Evolutionary conservation across 1,140 invertebrate species (phyloP), one percentile per base, ranked within the genome.

Genomic region (Lepeophtheirus salmonis): DNA sequence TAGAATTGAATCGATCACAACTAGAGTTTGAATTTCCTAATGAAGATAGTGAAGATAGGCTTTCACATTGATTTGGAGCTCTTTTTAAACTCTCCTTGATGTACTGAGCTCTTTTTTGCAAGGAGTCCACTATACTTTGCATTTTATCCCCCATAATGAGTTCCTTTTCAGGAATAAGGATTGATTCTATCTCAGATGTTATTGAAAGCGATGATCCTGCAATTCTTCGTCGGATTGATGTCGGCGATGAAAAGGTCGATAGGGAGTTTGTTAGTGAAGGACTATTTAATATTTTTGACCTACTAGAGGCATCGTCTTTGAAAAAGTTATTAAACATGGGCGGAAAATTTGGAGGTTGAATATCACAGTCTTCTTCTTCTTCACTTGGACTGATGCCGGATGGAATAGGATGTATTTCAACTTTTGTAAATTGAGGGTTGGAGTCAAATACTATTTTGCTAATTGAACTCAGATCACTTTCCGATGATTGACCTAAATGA

Each of bases 101-200:
- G 17, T n/a, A 14, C 21, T 16, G 13, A 17, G 55, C 55, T 41
- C 57, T 16, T 12, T 26, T 52, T 25, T 24, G 16, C n/a, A 61
- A 55, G 24, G 16, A 13, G 2, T 17, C 16, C 1, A 61, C 59
- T 2, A 61, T 53, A 16, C 16, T n/a, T 23, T 50, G 48, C 22
- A 61, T 61, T 17, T 24, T 12, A 14, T 61, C 59, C 2, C 21
- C 25, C 20, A 61, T 10, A 3, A 53, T 20, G 10, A 24, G 59
- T 25, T 61, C 59, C 21, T 24, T 57, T 12, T 61, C 50, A 3
- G 51, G 59, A 12, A n/a, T 50, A 18, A 54, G 25, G 10, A 59
- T 50, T n/a, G 57, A 41, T 18, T 26, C 51, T 6, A 41, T 18
- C 16, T 59, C 57, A 41, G 30, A 52, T 6, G 14, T 50, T n/a